A percentile compares a stretch with the other conserved stretches of the same genome.
These are phyloP conservation scores for Apolygus lucorum DNA, from an alignment of 1,140 invertebrate genomes.

Conservation along the genomic window DNA sequence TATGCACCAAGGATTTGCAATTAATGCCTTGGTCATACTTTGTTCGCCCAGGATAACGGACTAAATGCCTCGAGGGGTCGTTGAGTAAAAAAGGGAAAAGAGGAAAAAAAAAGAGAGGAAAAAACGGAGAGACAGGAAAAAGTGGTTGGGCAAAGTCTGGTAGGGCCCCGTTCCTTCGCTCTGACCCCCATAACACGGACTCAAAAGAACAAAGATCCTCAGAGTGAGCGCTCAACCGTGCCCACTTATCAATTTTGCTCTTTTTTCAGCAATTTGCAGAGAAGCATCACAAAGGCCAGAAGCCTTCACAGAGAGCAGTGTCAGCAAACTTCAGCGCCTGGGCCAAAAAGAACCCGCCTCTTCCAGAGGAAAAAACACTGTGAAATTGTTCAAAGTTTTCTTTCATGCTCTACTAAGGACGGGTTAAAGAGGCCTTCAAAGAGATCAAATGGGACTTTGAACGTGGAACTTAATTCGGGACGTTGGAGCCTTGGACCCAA, in stretches of 20 bases:
- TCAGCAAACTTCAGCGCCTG: slow-evolving; percentile 11
- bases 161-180: background rate
- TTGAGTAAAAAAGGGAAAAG: background rate
- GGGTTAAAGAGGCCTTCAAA: slow-evolving; percentile 7
- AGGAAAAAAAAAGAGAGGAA: too few species aligned
- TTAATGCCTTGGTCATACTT: slow-evolving; percentile 14
- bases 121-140: too few species aligned
- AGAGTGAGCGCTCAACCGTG: slow-evolving; percentile 3
- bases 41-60: slow-evolving; percentile 6
- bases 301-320: background rate
- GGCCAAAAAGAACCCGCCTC: background rate
- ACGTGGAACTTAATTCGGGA: background rate
- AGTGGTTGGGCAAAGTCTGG: background rate
- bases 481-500: background rate
- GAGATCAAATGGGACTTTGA: slow-evolving; percentile 14
- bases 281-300: background rate
- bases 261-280: background rate
- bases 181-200: background rate
- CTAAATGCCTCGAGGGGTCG: background rate
- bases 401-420: background rate
- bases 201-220: slow-evolving; percentile 14
- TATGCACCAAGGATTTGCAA: slow-evolving; percentile 20
- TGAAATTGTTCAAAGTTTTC: slow-evolving; percentile 12
- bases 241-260: slow-evolving; percentile 15
- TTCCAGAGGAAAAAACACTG: background rate